phyloP scores from a whole-genome alignment of 92 coral and sea anemone species.

The Zoanthus solanderi region DNA sequence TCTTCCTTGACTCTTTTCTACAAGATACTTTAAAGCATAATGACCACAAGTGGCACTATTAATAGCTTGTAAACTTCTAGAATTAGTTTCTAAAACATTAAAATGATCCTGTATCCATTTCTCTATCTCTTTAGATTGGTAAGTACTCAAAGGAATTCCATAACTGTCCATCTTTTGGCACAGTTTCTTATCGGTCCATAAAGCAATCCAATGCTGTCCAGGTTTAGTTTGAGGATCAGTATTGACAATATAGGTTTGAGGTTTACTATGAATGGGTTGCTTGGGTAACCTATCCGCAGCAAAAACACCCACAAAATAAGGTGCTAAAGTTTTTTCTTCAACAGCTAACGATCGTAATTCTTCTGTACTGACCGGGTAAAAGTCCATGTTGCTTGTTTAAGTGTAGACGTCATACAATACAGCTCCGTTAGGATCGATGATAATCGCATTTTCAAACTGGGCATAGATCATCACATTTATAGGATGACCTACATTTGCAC shows the following conservation, averaged over 20 bases:
- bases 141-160: constrained; percentile 6
- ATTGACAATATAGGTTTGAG: constrained; percentile 24
- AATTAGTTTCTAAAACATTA: neutral
- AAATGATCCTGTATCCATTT: neutral
- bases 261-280: neutral
- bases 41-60: neutral
- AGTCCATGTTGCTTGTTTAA: neutral
- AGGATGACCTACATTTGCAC: neutral
- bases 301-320: neutral
- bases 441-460: constrained; percentile 5
- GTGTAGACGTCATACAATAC: neutral
- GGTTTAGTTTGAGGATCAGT: constrained; percentile 7
- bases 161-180: constrained; percentile 29
- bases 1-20: neutral
- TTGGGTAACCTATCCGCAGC: constrained; percentile 23
- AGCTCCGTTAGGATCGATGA: constrained; percentile 26
- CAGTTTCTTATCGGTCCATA: neutral
- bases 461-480: neutral
- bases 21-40: neutral
- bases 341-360: neutral
- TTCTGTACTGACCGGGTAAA: neutral
- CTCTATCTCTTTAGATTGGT: neutral
- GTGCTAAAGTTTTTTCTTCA: neutral
- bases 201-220: constrained; percentile 16
- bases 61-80: constrained; percentile 25